Conservation (phyloP, 2,888 invertebrate species). For the Lithodes maja region DNA sequence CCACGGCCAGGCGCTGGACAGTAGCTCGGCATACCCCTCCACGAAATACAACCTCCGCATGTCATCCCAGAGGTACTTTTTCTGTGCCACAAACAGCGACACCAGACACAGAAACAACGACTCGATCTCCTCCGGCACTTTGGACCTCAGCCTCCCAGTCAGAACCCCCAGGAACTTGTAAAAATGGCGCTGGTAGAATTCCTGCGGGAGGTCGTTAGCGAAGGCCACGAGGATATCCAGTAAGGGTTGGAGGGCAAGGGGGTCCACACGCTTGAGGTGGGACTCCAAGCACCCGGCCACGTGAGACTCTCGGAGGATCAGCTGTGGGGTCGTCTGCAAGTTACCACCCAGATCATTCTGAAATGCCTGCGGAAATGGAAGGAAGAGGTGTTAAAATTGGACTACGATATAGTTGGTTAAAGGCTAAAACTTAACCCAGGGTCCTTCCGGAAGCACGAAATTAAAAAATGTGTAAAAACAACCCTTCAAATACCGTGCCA, state of each 20-base stretch:
- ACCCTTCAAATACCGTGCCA: too few relatives aligned
- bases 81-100: constrained; percentile 52
- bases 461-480: too few relatives aligned
- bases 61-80: constrained; percentile 50
- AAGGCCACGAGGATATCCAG: constrained; percentile 62
- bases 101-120: constrained; percentile 63
- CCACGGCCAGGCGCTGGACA: constrained; percentile 46
- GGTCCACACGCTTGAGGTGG: constrained; percentile 27
- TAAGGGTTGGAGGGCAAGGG: constrained; percentile 51
- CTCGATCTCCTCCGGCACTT: constrained; percentile 63
- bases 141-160: constrained; percentile 28
- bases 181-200: constrained; percentile 62
- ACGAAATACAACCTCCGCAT: constrained; percentile 51
- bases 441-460: not conserved
- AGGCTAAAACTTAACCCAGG: not conserved
- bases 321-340: constrained; percentile 41
- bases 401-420: not conserved
- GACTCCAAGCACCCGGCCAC: constrained; percentile 29
- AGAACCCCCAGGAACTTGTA: constrained; percentile 54
- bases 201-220: constrained; percentile 64
- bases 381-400: not conserved
- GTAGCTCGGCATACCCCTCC: constrained; percentile 45
- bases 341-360: constrained; percentile 40
- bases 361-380: constrained; percentile 31
- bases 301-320: constrained; percentile 41